Base-by-base conservation (phyloP, 2,797 vertebrate species). In the Hippopotamyrus pictus region DNA sequence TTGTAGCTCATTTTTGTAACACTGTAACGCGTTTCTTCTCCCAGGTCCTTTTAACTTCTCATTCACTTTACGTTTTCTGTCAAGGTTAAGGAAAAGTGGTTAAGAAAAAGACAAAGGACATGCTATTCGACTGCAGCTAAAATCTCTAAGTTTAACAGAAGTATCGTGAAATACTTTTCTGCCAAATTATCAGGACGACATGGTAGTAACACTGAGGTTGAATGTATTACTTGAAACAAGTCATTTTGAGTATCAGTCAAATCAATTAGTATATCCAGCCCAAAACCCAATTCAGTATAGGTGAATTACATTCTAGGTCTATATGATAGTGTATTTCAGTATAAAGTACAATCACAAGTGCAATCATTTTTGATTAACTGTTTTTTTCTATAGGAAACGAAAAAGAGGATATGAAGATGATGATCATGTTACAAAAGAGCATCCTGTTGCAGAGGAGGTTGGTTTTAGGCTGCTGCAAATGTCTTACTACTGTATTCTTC, bases 371-470 rank as follows among this genome's bases (percentile, higher is more conserved):
- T 54, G 22, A 29, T 29, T 37, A 59, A 59, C 57, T 22, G 51
- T 54, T 8, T 37, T 86, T 91, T 46, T 89, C 53, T 3, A 86
- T 94, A 99, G 98, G 92, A 99, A 97, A 96, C 97, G 98, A 92
- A 99, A 98, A 91, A 96, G 97, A 93, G 97, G 97, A 86, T 98
- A 97, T 91, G 98, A 99, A 94, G 97, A 98, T 33, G 97, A 98
- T 19, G 97, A 95, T 25, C 96, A 96, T 0, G 92, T 97, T 1
- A 90, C 95, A 12, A 99, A 96, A 93, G 94, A 98, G 92, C 96
- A 96, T 90, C 76, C 92, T 19, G 96, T 94, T 94, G 92, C 94
- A 5, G 96, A 97, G 50, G 96, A 97, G 96, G 97, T 97, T 91
- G 91, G 95, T 94, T 91, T 76, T 4, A 85, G 44, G 41, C 25